Evolutionary conservation across 2,888 invertebrate genomes (phyloP).

Genomic region (Diaperis boleti): DNA sequence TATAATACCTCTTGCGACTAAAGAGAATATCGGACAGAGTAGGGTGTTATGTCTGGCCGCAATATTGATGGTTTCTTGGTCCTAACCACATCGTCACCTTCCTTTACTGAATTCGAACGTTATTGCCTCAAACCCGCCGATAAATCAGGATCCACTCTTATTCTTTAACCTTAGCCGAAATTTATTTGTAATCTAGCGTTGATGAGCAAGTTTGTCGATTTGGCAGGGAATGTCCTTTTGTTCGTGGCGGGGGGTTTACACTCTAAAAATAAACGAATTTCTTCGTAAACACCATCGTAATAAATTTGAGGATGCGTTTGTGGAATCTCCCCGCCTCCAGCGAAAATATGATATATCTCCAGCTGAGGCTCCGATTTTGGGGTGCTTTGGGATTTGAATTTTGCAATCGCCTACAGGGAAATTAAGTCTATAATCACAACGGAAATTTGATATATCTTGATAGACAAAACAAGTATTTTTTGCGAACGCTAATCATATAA

Average conservation of each 20-base stretch:
- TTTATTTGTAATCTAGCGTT: neutral
- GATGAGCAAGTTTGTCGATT: neutral
- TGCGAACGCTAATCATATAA: slow-evolving; percentile 14
- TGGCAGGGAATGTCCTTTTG: slow-evolving; percentile 2
- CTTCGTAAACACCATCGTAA: slow-evolving; percentile 7
- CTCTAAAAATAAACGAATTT: slow-evolving; percentile 12
- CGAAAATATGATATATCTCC: slow-evolving; percentile 25
- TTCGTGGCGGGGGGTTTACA: neutral
- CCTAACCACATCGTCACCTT: slow-evolving; percentile 35
- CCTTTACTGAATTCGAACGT: slow-evolving; percentile 24
- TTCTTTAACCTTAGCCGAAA: slow-evolving; percentile 7
- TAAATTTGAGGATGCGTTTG: slow-evolving; percentile 27
- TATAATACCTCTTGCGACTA: slow-evolving; percentile 31
- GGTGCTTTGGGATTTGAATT: neutral
- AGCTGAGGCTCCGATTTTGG: slow-evolving; percentile 11
- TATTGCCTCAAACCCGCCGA: slow-evolving; percentile 20
- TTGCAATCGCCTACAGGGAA: no score
- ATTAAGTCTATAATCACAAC: neutral
- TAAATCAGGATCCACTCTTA: slow-evolving; percentile 21
- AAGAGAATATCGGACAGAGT: slow-evolving; percentile 21
- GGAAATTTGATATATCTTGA: slow-evolving; percentile 10
- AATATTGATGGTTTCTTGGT: slow-evolving; percentile 29
- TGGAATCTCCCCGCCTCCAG: slow-evolving; percentile 8
- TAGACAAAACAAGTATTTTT: no score
- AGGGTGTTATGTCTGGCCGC: slow-evolving; percentile 26